Evolutionary conservation across 2,888 invertebrate genomes (phyloP), one percentile per base, ranked within the genome.

Genomic region (Thereva unica): DNA sequence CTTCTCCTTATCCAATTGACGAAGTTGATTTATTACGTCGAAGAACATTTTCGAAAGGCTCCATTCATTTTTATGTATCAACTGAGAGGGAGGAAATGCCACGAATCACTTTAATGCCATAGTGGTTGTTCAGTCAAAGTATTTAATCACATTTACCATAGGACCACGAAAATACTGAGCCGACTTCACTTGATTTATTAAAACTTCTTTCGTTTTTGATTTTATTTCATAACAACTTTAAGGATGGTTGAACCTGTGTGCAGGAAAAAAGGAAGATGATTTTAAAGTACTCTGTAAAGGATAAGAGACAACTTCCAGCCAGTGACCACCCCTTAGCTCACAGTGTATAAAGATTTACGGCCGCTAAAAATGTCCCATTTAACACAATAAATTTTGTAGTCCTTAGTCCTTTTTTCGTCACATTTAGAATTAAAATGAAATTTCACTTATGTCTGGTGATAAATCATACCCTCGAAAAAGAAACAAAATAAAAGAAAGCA

Each of bases 1-100:
- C 23, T 23, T 23, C 23, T 50, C 34, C 50, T 61, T 61, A 50
- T 40, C 49, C 40, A 41, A 34, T 23, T 50, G 61, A 49, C 61
- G 50, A 38, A 61, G 12, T 50, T 50, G 61, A 61, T 61, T 61
- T 61, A 61, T 61, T 61, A 61, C 34, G n/a, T 40, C 37, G 23
- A 61, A 34, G 41, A 61, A 61, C 61, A 61, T 61, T 61, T 61
- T 61, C 50, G 40, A 34, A 34, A 50, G 50, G 50, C 61, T 61
- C 61, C 61, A 61, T 61, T 61, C 61, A 61, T 37, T 44, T 61
- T 12, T 50, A 50, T 23, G 2, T 23, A 7, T 45, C 49, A 61
- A 61, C 50, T 38, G 50, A 2, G 23, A 23, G 23, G 2, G 2
- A 23, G 2, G 2, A 23, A 23, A 23, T 23, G 23, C 23, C 23